Base-by-base conservation (phyloP, 2,113 vertebrate genomes). In the Rhineura floridana region DNA sequence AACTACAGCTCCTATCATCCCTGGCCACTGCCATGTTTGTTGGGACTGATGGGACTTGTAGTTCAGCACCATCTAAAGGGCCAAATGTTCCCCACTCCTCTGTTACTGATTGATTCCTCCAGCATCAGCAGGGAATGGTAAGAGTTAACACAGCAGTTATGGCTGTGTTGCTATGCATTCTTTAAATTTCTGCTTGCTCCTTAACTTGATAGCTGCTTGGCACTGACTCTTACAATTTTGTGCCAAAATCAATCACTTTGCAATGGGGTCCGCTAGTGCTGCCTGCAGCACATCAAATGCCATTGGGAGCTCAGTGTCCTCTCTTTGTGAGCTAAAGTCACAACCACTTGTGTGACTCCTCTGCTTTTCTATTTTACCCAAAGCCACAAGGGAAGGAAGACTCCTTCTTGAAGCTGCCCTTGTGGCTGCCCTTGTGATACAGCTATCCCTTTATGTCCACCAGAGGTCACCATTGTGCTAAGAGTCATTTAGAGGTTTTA, bases 381-480 rank as follows among this genome's bases (percentile, higher is more conserved):
- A n/a, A 52, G 28, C 46, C 8, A n/a, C 30, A 30, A 42, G 10
- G 15, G 28, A 42, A 72, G 12, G 21, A 50, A 4, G 9, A 6
- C 33, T 2, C 55, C 75, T 39, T 25, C 42, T 39, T 76, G 33
- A 8, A 50, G 39, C 44, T 88, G 77, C 52, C 70, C 25, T 52
- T 33, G n/a, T 28, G 7, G 4, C 59, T 36, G 36, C 44, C 67
- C 44, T n/a, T 55, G 25, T 25, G 25, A 33, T 17, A 1, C 55
- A 63, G 44, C 52, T 67, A 63, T 21, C 4, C 1, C 19, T 52
- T 48, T 33, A 13, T 33, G 69, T 48, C 78, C 84, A 77, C 88
- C 76, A 86, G 84, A 77, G 84, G 62, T 77, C 84, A 86, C 67
- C 36, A 1, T 82, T 82, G 84, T 55, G 78, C 59, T 67, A 44